Evolutionary conservation across 53 echinoderm and acorn worm genomes (phyloP), one percentile per base, ranked within the genome.

Genomic region (Temnopleurus reevesii): DNA sequence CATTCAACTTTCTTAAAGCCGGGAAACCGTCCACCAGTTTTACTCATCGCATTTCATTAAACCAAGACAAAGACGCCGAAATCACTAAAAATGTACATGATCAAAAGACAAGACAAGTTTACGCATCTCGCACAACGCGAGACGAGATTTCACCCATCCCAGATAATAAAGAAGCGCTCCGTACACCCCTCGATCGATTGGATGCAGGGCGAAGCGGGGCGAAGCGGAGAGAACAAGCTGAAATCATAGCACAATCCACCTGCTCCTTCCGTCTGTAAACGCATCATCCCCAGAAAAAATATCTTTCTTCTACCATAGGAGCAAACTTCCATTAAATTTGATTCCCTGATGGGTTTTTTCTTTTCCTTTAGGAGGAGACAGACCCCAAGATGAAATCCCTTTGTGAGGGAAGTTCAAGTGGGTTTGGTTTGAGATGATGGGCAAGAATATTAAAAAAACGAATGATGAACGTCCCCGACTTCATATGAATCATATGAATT

Each of bases 251-350:
- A 19, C 33, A 51, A 31, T 1, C 51, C 88, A 87, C 88, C 88
- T 87, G 88, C 88, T 46, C 53, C 53, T 87, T 87, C 88, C 88
- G 88, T 87, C 53, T 34, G 71, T 87, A 87, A 87, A 87, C 88
- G 27, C 65, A 66, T 87, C 65, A 53, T 87, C 33, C 46, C 24
- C 45, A 61, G 23, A 8, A 25, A 61, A 86, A 60, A 53, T 53
- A 83, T 53, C 83, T 55, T 83, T 28, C 83, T 55, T 41, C 51
- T 30, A 80, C 51, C 80, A 80, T 80, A 46, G 47, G 51, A 80
- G 80, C 80, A 80, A 80, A 80, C 80, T 80, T 80, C 80, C 80
- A 80, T 80, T 51, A 80, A 51, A 80, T 80, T 80, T 80, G 46
- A 80, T 80, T 80, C 47, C 71, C 51, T 80, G 80, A 80, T 80